These are phyloP conservation scores for Syritta pipiens DNA, from an alignment of 2,888 invertebrate species.

Conservation along the genomic window DNA sequence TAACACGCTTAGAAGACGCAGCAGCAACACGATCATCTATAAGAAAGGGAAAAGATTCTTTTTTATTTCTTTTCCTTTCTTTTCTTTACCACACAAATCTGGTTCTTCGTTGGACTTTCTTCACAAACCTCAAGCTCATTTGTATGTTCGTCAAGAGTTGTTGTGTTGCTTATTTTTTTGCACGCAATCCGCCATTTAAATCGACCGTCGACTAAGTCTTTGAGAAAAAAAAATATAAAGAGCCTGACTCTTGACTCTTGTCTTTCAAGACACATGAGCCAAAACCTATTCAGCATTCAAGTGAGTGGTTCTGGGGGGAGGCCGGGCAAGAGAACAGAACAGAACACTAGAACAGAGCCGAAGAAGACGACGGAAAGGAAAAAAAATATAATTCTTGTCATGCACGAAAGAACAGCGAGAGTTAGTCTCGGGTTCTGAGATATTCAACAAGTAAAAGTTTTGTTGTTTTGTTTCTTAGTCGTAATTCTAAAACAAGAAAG, in stretches of 20 bases:
- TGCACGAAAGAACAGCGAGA: constrained; percentile 53
- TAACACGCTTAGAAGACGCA: neutral
- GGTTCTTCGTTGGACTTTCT: constrained; percentile 17
- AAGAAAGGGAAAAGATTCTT: constrained; percentile 17
- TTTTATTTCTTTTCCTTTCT: too few species aligned
- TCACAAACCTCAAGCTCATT: constrained; percentile 16
- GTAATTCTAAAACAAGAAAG: neutral
- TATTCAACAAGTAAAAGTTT: constrained; percentile 33
- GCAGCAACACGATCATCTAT: constrained; percentile 2
- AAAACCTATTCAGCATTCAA: constrained; percentile 17
- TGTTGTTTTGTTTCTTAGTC: constrained; percentile 9
- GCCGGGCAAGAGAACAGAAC: neutral
- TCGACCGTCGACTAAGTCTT: too few species aligned
- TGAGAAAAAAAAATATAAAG: too few species aligned
- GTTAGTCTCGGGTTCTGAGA: constrained; percentile 11
- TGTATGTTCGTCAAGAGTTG: constrained; percentile 8
- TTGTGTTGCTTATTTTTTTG: neutral
- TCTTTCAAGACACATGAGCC: constrained; percentile 1
- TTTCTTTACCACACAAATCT: constrained; percentile 24
- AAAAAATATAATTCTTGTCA: constrained; percentile 44
- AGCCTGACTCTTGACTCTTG: constrained; percentile 15
- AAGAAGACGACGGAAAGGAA: constrained; percentile 11
- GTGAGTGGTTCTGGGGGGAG: too few species aligned
- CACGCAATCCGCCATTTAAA: too few species aligned
- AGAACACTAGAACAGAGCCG: constrained; percentile 1